Evolutionary conservation across 2,113 vertebrate genomes (phyloP), one percentile per base, ranked within the genome.

Genomic region (Amphiprion ocellaris): DNA sequence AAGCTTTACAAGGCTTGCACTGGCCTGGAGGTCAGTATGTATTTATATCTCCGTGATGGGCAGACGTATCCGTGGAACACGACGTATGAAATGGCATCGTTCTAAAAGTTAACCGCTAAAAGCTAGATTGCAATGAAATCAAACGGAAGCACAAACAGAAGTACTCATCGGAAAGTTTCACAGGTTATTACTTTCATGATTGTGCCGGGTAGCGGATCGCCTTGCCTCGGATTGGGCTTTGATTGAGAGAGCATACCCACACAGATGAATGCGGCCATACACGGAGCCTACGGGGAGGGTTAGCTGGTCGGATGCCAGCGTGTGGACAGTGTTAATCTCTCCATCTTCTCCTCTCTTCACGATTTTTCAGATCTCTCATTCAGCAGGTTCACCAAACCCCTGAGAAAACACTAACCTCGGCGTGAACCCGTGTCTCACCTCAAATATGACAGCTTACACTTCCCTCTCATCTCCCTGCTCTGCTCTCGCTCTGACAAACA

Each of bases 371-470:
- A 89, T 87, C 78, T 88, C 49, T 85, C 76, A 26, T 83, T 89
- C 86, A 75, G 84, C 79, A 83, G 86, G 86, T 92, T 92, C 68
- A 84, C 58, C 75, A 66, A 59, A 90, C 93, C 90, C 89, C 80
- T 93, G 92, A 93, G 92, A 94, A 93, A 89, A 85, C 63, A 37
- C 61, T 92, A 78, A 94, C 93, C 94, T 92, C 78, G 2, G 53
- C 15, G 69, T 94, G 93, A 95, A 94, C 94, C 89, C 66, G 3
- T 84, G 83, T 79, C 68, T 78, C 83, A 86, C 79, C 88, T 91
- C 89, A 84, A 87, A 92, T 88, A 93, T 94, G 94, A 93, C 92
- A 94, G 91, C 90, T 90, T 84, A 83, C 89, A 82, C 83, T 84
- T 74, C 69, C 79, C 83, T 89, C 90, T 90, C 79, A 89, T 89